Conservation (phyloP, 64 coral and sea anemone genomes). For the Pachyseris speciosa region DNA sequence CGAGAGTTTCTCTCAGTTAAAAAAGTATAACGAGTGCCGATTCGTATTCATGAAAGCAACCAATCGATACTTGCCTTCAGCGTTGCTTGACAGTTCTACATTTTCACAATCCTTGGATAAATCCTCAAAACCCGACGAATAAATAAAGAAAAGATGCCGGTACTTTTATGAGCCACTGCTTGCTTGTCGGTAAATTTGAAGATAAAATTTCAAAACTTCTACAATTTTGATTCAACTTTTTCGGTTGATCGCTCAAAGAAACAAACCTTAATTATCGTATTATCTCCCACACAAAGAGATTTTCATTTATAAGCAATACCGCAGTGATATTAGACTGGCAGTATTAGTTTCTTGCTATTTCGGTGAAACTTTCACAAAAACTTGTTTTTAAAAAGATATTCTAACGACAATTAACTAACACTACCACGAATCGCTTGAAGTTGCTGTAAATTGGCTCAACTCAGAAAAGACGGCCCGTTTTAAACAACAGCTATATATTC, state of each 20-base stretch:
- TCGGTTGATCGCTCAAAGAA: not conserved
- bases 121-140: too few relatives aligned
- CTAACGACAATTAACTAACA: not conserved
- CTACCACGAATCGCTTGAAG: not conserved
- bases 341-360: conserved; percentile 1
- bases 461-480: not conserved
- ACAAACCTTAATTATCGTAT: not conserved
- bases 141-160: too few relatives aligned
- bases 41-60: too few relatives aligned
- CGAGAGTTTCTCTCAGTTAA: too few relatives aligned
- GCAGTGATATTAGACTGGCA: not conserved
- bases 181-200: not conserved
- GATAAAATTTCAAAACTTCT: not conserved
- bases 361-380: not conserved
- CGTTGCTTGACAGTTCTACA: too few relatives aligned
- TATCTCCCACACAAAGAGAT: not conserved
- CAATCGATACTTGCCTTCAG: too few relatives aligned
- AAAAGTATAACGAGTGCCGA: too few relatives aligned
- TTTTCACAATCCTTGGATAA: too few relatives aligned
- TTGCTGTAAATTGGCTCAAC: not conserved
- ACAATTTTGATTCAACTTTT: not conserved
- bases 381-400: not conserved
- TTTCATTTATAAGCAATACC: not conserved
- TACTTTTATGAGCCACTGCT: too few relatives aligned
- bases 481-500: not conserved